Base-by-base conservation (phyloP, 1,140 invertebrate genomes). In the Achroia grisella region DNA sequence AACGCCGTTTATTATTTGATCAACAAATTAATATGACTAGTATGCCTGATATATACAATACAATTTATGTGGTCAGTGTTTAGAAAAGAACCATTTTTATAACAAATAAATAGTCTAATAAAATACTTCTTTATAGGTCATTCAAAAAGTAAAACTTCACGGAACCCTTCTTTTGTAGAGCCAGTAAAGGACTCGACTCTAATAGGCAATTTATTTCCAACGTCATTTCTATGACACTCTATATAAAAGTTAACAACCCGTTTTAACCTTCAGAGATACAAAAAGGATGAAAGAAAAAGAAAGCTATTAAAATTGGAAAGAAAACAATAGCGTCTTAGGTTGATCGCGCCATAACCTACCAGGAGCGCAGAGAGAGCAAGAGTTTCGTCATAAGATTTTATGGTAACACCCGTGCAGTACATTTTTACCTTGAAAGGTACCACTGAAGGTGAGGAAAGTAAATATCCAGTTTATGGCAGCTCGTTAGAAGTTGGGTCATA, bases 401-500 rank as follows among this genome's bases (percentile, higher is more conserved):
- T 55, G 64, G 62, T 56, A 43, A 39, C 48, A 27, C 45, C 46
- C 41, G 35, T 52, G 40, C 47, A 62, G 48, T 59, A 59, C 55
- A 65, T 71, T 67, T 70, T 63, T 67, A 61, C 61, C 52, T 48
- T 23, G 31, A 41, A 54, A 59, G 44, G 17, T 23, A 23, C 55
- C 45, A 42, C 51, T 39, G 39, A 46, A 72, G 71, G 71, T 73
- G 56, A 55, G 55, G 57, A 59, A 61, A 72, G 71, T 73, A 77
- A 75, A 73, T 75, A 73, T 61, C 62, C 46, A 71, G 61, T 80
- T 77, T 77, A 80, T 64, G 64, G 56, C 64, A 53, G 44, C 67
- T 76, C 71, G 73, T 77, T 77, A 75, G 61, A 77, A 80, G 59
- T 80, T 80, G 11, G 64, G 52, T 61, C 63, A 60, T 80, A 80